phyloP scores from a whole-genome alignment of 2,888 invertebrate genomes.

The Nomada lathburiana region DNA sequence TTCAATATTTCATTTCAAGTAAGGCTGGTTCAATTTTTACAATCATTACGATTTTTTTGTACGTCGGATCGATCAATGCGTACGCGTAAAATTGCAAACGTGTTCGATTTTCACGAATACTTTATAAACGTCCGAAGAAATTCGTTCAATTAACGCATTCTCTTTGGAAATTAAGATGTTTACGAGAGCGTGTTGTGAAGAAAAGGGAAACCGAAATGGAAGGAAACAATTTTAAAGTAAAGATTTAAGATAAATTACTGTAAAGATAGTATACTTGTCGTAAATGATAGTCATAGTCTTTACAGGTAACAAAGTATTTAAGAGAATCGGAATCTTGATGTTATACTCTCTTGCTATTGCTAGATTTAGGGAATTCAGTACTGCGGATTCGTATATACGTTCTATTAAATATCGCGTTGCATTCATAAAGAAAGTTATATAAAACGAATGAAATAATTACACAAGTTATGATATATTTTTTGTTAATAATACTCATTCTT shows the following conservation, averaged over 20 bases:
- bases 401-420: background rate
- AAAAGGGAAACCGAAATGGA: too few relatives aligned
- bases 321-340: background rate
- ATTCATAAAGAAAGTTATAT: background rate
- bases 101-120: constrained; percentile 11
- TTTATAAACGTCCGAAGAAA: background rate
- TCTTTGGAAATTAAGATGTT: background rate
- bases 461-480: background rate
- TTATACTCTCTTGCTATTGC: background rate
- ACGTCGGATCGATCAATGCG: background rate
- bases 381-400: background rate
- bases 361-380: background rate
- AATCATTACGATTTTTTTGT: background rate
- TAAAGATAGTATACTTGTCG: background rate
- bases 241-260: background rate
- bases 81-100: constrained; percentile 1
- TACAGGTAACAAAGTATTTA: background rate
- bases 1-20: too few relatives aligned
- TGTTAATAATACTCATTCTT: too few relatives aligned
- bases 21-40: too few relatives aligned
- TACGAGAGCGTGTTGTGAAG: background rate
- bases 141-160: background rate
- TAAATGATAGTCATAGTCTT: background rate
- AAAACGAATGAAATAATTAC: background rate
- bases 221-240: background rate